Base-by-base conservation (phyloP, 2,888 invertebrate genomes). In the Caenorhabditis zanzibari region DNA sequence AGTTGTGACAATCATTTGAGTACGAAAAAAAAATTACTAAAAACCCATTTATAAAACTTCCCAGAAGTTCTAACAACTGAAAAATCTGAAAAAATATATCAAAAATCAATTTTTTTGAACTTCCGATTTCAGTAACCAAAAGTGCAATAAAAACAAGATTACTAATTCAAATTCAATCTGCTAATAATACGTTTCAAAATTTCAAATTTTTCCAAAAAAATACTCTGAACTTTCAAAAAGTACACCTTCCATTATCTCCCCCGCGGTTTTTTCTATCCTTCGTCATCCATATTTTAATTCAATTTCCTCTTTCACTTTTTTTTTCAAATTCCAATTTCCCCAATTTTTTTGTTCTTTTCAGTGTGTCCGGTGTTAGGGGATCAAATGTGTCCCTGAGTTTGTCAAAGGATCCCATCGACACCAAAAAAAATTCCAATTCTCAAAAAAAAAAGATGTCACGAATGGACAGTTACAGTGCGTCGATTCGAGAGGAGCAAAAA, bases 401-500 rank as follows among this genome's bases (percentile, higher is more conserved):
- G 56, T 16, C 58, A 32, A 44, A 63, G n/a, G 63, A 24, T 38
- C 19, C 61, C 54, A 4, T 54, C 24, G 14, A 9, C 59, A 59
- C 19, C 35, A n/a, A 69, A 19, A 32, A 52, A 47, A 10, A 22
- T 44, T 47, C 19, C 47, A 16, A 0, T 24, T 19, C 12, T n/a
- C n/a, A n/a, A n/a, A n/a, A 28, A n/a, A 28, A 16, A 28, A 71
- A 82, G 71, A 85, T 86, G 85, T 82, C 86, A n/a, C 83, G 88
- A 28, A 77, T 85, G 58, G 86, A 85, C 68, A 72, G 80, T 22
- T 87, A 87, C 56, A 83, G 86, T n/a, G 28, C 77, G 22, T 82
- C 85, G 41, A 81, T 86, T 56, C 79, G 87, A 22, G 88, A 88
- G 54, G 87, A 88, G 66, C 88, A 88, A 61, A 87, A 88, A 54